phyloP scores from a whole-genome alignment of 2,113 vertebrate species.

The Larimichthys crocea region DNA sequence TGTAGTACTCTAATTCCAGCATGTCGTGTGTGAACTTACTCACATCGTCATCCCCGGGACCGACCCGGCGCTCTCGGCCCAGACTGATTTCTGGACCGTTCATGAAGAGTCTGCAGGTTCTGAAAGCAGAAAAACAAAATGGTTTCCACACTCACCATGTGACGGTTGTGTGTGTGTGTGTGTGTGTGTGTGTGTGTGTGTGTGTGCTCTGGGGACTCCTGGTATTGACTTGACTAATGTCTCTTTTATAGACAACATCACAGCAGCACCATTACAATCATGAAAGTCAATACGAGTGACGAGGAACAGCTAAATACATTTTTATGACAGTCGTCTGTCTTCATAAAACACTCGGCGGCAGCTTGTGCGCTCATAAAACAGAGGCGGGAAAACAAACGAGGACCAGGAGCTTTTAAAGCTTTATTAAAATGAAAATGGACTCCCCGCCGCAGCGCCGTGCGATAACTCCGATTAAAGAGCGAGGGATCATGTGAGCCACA shows the following conservation, averaged over 20 bases:
- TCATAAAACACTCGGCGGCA: conserved; percentile 58
- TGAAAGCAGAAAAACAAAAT: too few species aligned
- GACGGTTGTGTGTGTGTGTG: too few species aligned
- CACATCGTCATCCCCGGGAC: too few species aligned
- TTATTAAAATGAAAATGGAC: conserved; percentile 64
- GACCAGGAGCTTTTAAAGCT: conserved; percentile 57
- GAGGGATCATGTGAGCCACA: conserved; percentile 14
- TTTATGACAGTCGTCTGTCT: conserved; percentile 67
- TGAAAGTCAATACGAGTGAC: conserved; percentile 54
- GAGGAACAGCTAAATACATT: conserved; percentile 59
- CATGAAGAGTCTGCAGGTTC: too few species aligned
- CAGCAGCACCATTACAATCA: conserved; percentile 57
- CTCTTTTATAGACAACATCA: conserved; percentile 65
- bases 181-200: not conserved
- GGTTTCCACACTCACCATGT: too few species aligned
- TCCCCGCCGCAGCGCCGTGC: not conserved
- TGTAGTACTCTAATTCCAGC: too few species aligned
- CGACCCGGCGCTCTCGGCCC: too few species aligned
- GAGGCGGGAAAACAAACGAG: conserved; percentile 39
- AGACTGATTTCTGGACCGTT: too few species aligned
- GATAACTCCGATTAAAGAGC: conserved; percentile 20
- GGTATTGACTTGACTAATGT: conserved; percentile 65
- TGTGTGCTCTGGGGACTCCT: not conserved
- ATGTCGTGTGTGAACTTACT: too few species aligned
- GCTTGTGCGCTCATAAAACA: conserved; percentile 34